Base-by-base conservation (phyloP, 1,140 invertebrate species). In the Homarus americanus region DNA sequence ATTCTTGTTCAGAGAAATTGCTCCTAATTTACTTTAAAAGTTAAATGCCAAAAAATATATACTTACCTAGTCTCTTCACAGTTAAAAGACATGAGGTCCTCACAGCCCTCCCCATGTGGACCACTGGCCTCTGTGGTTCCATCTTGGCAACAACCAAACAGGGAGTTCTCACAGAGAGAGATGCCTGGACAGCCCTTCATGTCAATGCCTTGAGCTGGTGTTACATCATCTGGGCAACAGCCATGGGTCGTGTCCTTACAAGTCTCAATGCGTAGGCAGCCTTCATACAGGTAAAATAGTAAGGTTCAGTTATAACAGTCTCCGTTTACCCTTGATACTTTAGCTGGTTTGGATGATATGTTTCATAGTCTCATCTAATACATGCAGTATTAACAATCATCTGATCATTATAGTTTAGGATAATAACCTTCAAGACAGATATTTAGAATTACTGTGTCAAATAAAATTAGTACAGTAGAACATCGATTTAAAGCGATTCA, bases 81-180 rank as follows among this genome's bases (percentile, higher is more conserved):
- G 20, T 96, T 95, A 3, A 96, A 94, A 24, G 96, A 94, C 4
- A 97, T 66, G 38, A 91, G 85, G 5, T 87, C 92, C 69, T 91
- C 97, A 94, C 98, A 99, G 7, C 97, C 97, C 93, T 96, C 95
- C 36, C 96, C 94, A 28, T 97, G 95, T 0, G 95, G 94, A 10
- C 98, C 92, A 96, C 95, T 94, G 10, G 96, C 94, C 20, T 95
- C 92, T 28, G 94, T 95, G 32, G 95, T 93, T 0, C 95, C 95
- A 66, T 93, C 93, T 34, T 93, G 92, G 85, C 94, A 94, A 49
- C 94, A 94, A 9, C 93, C 94, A 69, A 93, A 93, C 41, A 87
- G 82, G n/a, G 93, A 88, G 91, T 83, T 79, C 24, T 76, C 80
- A 66, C 82, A 87, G 24, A 86, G 9, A 9, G 63, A 87, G 44